These are phyloP conservation scores for Borostomias antarcticus DNA, from an alignment of 2,797 vertebrate species.

Conservation along the genomic window DNA sequence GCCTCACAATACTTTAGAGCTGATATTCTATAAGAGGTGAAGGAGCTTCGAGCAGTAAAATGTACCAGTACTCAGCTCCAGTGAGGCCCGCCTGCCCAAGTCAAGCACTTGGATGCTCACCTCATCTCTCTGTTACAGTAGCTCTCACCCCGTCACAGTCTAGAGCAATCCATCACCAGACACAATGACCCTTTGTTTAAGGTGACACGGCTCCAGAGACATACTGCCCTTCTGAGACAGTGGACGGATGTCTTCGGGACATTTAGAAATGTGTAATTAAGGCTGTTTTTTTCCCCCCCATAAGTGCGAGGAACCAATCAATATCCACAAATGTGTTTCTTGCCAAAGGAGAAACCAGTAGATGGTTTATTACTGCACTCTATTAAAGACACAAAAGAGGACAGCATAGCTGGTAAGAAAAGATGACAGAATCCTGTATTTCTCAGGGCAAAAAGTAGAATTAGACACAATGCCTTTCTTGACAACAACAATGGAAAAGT, in stretches of 20 bases:
- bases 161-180: neutral
- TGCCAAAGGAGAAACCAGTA: neutral
- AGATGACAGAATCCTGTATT: slow-evolving; percentile 18
- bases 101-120: neutral
- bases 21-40: too few species aligned
- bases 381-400: neutral
- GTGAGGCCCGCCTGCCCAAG: too few species aligned
- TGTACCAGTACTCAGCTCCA: too few species aligned
- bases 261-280: slow-evolving; percentile 20
- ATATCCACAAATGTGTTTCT: slow-evolving; percentile 6
- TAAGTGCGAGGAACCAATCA: slow-evolving; percentile 10
- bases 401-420: slow-evolving; percentile 20
- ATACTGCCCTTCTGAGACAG: neutral
- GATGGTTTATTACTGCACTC: slow-evolving; percentile 3
- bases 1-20: too few species aligned
- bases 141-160: neutral
- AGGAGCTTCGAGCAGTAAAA: too few species aligned
- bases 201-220: neutral
- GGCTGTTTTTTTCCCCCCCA: neutral
- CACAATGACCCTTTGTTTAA: slow-evolving; percentile 1
- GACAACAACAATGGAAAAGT: slow-evolving; percentile 12
- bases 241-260: neutral
- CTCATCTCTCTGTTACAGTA: neutral
- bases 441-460: slow-evolving; percentile 14
- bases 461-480: slow-evolving; percentile 24